Percentiles rank a stretch among this genome's conserved stretches.
phyloP scores from a whole-genome alignment of 2,888 invertebrate genomes.

The Ophraella communa region DNA sequence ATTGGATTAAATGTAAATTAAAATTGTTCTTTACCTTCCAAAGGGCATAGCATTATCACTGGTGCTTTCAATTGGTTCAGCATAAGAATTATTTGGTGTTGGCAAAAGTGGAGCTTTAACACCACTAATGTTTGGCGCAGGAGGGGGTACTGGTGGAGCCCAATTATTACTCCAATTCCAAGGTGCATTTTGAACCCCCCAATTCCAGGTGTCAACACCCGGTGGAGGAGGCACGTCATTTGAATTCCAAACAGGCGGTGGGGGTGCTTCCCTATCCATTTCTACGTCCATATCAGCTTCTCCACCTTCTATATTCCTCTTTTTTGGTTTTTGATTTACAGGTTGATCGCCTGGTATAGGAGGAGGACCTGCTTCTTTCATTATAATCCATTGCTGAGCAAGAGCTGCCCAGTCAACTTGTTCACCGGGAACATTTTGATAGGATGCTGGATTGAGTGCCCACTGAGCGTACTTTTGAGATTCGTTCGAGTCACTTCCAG shows the following conservation, averaged over 20 bases:
- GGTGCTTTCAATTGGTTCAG: conserved; percentile 46
- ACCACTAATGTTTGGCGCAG: conserved; percentile 38
- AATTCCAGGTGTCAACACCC: conserved; percentile 50
- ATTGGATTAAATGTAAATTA: neutral
- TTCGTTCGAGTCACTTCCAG: conserved; percentile 64
- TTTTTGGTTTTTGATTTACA: conserved; percentile 28
- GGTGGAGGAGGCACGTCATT: conserved; percentile 51
- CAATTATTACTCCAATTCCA: conserved; percentile 57
- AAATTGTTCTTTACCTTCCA: conserved; percentile 34
- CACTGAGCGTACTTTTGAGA: conserved; percentile 75
- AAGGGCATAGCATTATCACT: conserved; percentile 48
- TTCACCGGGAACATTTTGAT: conserved; percentile 82
- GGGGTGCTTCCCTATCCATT: conserved; percentile 69
- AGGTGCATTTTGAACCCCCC: conserved; percentile 61
- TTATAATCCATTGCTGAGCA: conserved; percentile 97
- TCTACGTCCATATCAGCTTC: conserved; percentile 91
- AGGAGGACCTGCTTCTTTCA: conserved; percentile 78
- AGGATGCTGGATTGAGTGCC: conserved; percentile 82
- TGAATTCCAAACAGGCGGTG: conserved; percentile 57
- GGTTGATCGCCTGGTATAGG: conserved; percentile 46
- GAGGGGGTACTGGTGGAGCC: conserved; percentile 49
- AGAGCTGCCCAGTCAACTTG: conserved; percentile 94
- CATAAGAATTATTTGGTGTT: conserved; percentile 53
- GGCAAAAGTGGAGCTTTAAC: conserved; percentile 56
- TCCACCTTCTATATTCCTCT: conserved; percentile 63